These are phyloP conservation scores for Cherax quadricarinatus DNA, from an alignment of 1,140 invertebrate genomes.

Conservation along the genomic window DNA sequence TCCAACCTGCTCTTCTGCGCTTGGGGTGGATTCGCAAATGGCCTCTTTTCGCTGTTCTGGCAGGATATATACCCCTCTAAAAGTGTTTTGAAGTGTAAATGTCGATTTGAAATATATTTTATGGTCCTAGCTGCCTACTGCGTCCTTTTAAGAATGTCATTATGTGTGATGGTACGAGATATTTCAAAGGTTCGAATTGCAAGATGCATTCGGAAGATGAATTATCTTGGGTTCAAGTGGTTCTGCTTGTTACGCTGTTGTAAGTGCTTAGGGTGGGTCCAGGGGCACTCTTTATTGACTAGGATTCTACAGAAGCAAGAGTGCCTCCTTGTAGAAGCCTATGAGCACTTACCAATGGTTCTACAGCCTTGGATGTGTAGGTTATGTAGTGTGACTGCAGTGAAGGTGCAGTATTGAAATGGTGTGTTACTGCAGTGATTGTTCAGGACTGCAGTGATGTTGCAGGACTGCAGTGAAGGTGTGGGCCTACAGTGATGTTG, in stretches of 20 bases:
- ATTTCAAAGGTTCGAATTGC: no score
- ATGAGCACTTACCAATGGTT: neutral
- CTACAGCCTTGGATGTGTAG: conserved; percentile 1
- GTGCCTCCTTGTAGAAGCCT: neutral
- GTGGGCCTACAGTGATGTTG: conserved; percentile 38
- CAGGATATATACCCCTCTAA: neutral
- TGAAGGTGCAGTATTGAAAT: no score
- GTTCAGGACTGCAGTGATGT: no score
- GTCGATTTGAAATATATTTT: neutral
- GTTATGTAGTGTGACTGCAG: no score
- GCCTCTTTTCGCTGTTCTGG: neutral
- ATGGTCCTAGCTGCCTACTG: neutral
- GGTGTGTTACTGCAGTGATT: no score
- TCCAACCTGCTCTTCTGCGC: conserved; percentile 21
- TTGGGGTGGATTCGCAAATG: conserved; percentile 2
- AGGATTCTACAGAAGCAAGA: neutral
- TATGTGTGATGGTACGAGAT: neutral
- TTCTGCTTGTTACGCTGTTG: neutral
- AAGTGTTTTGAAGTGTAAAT: neutral
- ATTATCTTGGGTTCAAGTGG: neutral
- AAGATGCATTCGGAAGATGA: neutral
- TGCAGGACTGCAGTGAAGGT: neutral
- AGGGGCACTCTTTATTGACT: neutral
- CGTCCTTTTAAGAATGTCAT: conserved; percentile 13
- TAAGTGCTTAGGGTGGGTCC: neutral